These are phyloP conservation scores for Alosa sapidissima DNA, from an alignment of 2,797 vertebrate species.

Conservation along the genomic window DNA sequence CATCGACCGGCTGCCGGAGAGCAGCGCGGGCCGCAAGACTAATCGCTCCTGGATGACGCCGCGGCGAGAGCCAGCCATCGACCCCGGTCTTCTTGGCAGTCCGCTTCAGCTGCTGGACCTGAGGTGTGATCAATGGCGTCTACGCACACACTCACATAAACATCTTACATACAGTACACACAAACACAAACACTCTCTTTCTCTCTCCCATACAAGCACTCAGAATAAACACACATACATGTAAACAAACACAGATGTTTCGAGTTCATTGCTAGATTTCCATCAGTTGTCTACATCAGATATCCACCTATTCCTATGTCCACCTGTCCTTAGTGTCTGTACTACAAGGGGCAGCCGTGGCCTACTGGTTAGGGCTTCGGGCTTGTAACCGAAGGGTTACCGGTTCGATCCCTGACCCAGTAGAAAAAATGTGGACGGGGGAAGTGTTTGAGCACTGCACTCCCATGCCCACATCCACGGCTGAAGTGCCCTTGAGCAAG, in stretches of 20 bases:
- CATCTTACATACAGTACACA: not conserved
- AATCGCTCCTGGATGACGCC: not conserved
- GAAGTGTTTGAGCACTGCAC: too few species aligned
- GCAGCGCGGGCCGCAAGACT: not conserved
- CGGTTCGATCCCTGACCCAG: too few species aligned
- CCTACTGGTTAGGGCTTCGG: too few species aligned
- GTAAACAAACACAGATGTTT: not conserved
- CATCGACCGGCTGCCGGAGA: not conserved
- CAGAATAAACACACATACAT: not conserved
- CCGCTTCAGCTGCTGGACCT: constrained; percentile 49
- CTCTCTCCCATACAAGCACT: not conserved
- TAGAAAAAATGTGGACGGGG: too few species aligned
- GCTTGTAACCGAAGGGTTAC: too few species aligned
- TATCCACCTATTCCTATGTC: too few species aligned
- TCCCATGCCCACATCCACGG: too few species aligned
- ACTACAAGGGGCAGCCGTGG: too few species aligned
- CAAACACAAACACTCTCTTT: not conserved
- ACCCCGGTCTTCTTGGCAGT: constrained; percentile 47
- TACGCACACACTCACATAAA: not conserved
- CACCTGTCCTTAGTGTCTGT: too few species aligned
- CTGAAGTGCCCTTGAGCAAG: too few species aligned
- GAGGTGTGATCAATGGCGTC: not conserved
- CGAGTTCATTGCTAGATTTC: not conserved
- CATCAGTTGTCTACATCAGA: not conserved
- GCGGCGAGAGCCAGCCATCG: constrained; percentile 54